Conservation (phyloP, 2,113 vertebrate species). For the Muntiacus muntjak region DNA sequence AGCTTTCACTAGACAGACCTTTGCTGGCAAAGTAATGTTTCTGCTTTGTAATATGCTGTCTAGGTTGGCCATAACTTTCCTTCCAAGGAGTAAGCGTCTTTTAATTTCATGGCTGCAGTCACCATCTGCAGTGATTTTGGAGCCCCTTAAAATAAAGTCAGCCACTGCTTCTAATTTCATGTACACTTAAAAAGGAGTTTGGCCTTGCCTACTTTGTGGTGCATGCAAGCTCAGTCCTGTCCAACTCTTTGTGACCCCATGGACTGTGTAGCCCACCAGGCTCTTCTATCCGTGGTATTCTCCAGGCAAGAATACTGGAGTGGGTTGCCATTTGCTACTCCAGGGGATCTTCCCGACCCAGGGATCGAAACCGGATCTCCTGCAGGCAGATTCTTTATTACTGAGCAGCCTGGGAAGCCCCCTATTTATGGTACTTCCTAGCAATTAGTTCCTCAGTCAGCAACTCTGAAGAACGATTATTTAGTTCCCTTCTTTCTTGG, state of each 20-base stretch:
- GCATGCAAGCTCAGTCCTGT: not conserved
- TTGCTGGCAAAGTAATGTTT: not conserved
- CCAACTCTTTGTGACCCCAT: not conserved
- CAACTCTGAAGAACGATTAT: not conserved
- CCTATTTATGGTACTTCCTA: not conserved
- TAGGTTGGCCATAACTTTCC: not conserved
- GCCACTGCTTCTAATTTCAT: not conserved
- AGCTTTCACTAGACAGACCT: not conserved
- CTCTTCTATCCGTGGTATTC: not conserved
- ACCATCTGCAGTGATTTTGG: not conserved
- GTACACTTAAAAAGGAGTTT: not conserved
- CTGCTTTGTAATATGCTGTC: not conserved
- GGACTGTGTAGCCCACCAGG: not conserved
- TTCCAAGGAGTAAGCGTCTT: not conserved
- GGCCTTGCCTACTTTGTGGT: not conserved
- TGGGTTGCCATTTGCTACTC: not conserved
- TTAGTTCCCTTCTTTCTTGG: not conserved
- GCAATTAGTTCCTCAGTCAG: not conserved
- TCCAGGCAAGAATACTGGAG: not conserved
- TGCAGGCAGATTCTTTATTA: not conserved
- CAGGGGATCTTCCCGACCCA: not conserved
- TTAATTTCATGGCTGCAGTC: not conserved
- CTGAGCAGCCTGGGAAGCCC: not conserved
- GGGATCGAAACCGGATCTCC: not conserved
- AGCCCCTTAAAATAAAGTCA: not conserved